A percentile compares a stretch with the other conserved stretches of the same genome.
Conservation (phyloP, 1,140 invertebrate genomes). For the Tetragnatha versicolor region DNA sequence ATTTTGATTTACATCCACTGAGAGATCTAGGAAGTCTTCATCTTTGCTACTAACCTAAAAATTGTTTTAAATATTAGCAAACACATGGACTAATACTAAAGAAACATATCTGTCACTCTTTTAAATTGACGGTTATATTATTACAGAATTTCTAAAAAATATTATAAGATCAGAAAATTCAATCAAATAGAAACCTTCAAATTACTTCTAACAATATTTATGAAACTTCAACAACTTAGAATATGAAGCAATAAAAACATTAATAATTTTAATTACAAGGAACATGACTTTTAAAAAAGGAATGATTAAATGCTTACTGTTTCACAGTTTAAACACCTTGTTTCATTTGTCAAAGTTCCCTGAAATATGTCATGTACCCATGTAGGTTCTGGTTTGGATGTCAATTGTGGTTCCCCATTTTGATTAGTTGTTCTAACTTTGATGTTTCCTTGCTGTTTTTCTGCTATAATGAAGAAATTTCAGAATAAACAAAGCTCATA, state of each 20-base stretch:
- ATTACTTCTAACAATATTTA: too few species aligned
- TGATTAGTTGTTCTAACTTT: constrained; percentile 56
- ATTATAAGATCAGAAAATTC: too few species aligned
- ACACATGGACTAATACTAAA: too few species aligned
- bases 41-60: constrained; percentile 91
- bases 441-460: constrained; percentile 56
- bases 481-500: neutral
- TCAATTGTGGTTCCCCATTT: constrained; percentile 52
- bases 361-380: constrained; percentile 99
- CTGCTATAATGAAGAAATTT: constrained; percentile 51
- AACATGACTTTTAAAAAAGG: too few species aligned
- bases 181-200: too few species aligned
- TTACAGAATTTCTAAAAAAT: too few species aligned
- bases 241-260: too few species aligned
- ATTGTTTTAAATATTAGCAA: too few species aligned
- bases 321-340: constrained; percentile 98
- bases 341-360: constrained; percentile 98
- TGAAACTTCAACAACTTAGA: too few species aligned
- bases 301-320: constrained; percentile 74
- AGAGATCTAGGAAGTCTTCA: constrained; percentile 98
- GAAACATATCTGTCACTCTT: too few species aligned
- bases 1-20: constrained; percentile 99
- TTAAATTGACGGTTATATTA: too few species aligned
- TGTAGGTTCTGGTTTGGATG: constrained; percentile 78
- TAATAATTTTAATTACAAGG: too few species aligned